Base-by-base conservation (phyloP, 2,113 vertebrate genomes). In the Apeltes quadracus region DNA sequence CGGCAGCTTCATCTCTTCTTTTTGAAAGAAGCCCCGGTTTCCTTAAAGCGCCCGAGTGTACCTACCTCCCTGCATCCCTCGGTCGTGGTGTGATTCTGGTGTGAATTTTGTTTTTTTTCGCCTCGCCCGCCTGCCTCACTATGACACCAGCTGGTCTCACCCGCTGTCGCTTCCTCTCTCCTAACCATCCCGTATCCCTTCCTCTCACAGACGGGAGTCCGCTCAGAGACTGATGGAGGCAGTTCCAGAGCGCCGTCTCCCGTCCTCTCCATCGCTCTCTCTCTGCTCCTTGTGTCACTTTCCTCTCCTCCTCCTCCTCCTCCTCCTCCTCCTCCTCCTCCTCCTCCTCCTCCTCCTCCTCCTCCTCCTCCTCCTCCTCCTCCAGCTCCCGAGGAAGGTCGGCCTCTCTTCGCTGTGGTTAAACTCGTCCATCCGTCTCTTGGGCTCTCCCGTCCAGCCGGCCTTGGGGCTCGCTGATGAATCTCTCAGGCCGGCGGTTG, bases 181-280 rank as follows among this genome's bases (percentile, higher is more conserved):
- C 32, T 32, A 32, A 38, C 75, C 27, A 22, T 75, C 51, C 66
- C 83, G 74, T 44, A 50, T 83, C 75, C 75, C 69, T 68, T 67
- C 62, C 66, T 69, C 46, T 4, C 74, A 61, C 67, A 48, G 32
- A 2, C 57, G 38, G 48, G 53, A 75, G 59, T 76, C 50, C 61
- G 53, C 72, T 73, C 65, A 7, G 50, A 59, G 75, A 92, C 90
- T 88, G 71, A 92, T 92, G 85, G 69, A 61, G 55, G 63, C 84
- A 88, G 83, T 90, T 86, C 50, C 79, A 84, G 34, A 76, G 72
- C 48, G n/a, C 61, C 34, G 74, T 79, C 78, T 81, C 61, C 62
- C 61, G 62, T 56, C 54, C 72, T 58, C 66, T 57, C 27, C 66
- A 43, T 43, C 39, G 15, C 29, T 58, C 36, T 71, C 57, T 48